phyloP scores from a whole-genome alignment of 2,797 vertebrate species.

The Loris lydekkerianus region DNA sequence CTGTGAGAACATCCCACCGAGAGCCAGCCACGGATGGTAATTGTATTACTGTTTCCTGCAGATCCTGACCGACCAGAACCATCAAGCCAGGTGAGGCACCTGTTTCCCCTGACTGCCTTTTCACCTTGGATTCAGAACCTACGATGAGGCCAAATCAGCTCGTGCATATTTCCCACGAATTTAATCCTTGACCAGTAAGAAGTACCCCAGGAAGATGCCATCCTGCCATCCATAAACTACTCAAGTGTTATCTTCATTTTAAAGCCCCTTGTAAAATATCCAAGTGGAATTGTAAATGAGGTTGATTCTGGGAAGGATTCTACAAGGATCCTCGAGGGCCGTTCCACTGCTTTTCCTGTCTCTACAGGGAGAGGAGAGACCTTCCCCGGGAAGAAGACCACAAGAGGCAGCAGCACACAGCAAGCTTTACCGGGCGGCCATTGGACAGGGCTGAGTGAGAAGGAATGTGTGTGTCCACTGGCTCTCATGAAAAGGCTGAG shows the following conservation, averaged over 20 bases:
- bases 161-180: not conserved
- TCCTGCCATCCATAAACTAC: not conserved
- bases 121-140: not conserved
- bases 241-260: not conserved
- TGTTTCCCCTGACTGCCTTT: not conserved
- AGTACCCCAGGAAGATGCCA: not conserved
- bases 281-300: not conserved
- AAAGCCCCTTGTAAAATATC: not conserved
- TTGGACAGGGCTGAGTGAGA: too few species aligned
- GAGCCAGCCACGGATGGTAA: constrained; percentile 15
- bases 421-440: not conserved
- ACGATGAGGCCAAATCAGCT: rapidly evolving
- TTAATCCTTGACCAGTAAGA: not conserved
- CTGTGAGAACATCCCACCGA: constrained; percentile 57
- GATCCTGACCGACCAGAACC: constrained; percentile 55
- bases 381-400: rapidly evolving
- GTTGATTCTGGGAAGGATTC: not conserved
- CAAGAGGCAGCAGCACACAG: not conserved
- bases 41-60: constrained; percentile 48
- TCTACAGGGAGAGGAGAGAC: not conserved
- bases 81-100: not conserved
- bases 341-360: not conserved
- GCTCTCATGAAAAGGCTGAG: too few species aligned
- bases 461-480: not conserved
- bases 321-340: not conserved